Percentiles rank a stretch among this genome's conserved stretches.
Evolutionary conservation across 2,888 invertebrate species (phyloP).

Genomic region (Deilephila porcellus): DNA sequence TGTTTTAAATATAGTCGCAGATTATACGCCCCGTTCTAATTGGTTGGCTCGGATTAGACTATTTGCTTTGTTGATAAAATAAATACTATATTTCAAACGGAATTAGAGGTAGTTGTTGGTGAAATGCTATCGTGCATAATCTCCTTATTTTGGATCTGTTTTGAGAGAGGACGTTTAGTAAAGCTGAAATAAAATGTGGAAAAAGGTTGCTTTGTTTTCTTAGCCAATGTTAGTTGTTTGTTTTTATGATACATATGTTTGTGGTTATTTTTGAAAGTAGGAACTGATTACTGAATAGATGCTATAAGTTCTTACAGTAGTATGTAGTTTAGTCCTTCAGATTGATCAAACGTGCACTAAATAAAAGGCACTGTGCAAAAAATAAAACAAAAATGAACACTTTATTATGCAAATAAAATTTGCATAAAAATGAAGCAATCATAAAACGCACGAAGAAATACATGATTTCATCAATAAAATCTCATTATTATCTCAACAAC

Average conservation of each 20-base stretch:
- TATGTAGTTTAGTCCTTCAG: no score
- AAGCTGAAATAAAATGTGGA: not conserved
- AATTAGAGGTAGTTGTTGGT: not conserved
- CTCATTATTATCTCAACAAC: slow-evolving; percentile 6
- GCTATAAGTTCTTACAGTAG: no score
- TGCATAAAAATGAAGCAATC: not conserved
- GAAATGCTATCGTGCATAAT: not conserved
- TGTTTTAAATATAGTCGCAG: slow-evolving; percentile 51
- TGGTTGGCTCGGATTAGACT: slow-evolving; percentile 14
- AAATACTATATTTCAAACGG: not conserved
- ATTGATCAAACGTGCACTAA: no score
- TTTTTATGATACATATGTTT: not conserved
- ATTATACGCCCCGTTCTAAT: slow-evolving; percentile 20
- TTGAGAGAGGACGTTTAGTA: not conserved
- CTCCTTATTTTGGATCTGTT: not conserved
- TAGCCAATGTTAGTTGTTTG: not conserved
- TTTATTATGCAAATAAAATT: no score
- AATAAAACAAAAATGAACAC: no score
- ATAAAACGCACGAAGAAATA: not conserved
- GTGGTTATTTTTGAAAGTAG: no score
- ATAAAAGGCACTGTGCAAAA: no score
- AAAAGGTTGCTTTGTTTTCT: not conserved
- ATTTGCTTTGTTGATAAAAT: slow-evolving; percentile 16
- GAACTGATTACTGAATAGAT: no score
- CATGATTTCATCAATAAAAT: not conserved